phyloP scores from a whole-genome alignment of 2,888 invertebrate species.

The Peribatodes rhomboidaria region DNA sequence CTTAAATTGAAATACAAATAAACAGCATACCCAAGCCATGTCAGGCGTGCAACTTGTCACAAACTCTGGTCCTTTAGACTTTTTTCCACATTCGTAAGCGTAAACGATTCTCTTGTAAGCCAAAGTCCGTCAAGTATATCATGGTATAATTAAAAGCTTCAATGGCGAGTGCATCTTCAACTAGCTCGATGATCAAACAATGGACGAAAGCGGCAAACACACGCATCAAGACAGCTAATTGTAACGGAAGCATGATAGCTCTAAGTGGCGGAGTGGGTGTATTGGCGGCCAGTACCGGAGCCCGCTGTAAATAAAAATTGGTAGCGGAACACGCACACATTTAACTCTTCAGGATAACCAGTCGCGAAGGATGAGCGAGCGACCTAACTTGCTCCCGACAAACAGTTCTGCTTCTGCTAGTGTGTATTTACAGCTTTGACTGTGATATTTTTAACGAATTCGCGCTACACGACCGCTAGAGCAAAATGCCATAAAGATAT shows the following conservation, averaged over 20 bases:
- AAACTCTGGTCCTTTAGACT: too few species aligned
- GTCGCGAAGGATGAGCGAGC: background rate
- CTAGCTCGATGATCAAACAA: conserved; percentile 34
- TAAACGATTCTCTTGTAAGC: background rate
- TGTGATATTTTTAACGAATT: too few species aligned
- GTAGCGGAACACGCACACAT: background rate
- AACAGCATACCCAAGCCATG: too few species aligned
- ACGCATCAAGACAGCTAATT: conserved; percentile 70
- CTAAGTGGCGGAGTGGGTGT: conserved; percentile 74
- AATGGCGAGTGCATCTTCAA: conserved; percentile 27
- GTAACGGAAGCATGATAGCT: conserved; percentile 80
- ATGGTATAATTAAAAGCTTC: conserved; percentile 22
- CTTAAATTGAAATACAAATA: too few species aligned
- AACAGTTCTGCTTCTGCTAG: too few species aligned
- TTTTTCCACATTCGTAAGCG: background rate
- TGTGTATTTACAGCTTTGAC: too few species aligned
- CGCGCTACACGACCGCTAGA: too few species aligned
- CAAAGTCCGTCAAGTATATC: conserved; percentile 3
- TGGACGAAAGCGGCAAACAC: conserved; percentile 58
- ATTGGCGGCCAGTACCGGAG: conserved; percentile 35
- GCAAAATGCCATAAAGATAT: too few species aligned
- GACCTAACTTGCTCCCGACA: background rate
- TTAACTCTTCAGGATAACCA: background rate
- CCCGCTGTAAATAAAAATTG: background rate
- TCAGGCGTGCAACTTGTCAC: too few species aligned